Conservation (phyloP, 2,113 vertebrate species). For the Emydocephalus ijimae region DNA sequence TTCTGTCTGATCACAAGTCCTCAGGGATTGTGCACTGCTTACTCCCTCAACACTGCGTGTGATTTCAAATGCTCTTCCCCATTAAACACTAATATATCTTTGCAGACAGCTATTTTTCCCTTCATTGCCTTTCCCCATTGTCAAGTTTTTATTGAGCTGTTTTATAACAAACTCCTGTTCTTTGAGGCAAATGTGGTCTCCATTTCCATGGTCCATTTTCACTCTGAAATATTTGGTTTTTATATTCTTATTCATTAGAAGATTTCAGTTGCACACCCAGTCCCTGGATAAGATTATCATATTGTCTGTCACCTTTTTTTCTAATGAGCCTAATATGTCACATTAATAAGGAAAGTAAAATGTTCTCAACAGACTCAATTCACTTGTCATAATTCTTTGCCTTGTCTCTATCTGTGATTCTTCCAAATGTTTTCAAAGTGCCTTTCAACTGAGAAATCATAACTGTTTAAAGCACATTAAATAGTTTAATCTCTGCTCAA, state of each 20-base stretch:
- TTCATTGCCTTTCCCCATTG: not conserved
- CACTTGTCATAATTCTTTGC: not conserved
- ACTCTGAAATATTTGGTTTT: not conserved
- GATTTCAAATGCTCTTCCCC: not conserved
- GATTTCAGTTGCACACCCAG: not conserved
- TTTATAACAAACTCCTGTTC: not conserved
- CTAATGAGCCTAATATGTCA: constrained; percentile 31
- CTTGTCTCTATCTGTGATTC: constrained; percentile 18
- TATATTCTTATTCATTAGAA: not conserved
- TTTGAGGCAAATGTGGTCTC: not conserved
- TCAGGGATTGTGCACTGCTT: not conserved
- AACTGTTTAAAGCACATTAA: constrained; percentile 30
- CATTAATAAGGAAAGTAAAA: constrained; percentile 19
- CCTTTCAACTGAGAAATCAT: constrained; percentile 19
- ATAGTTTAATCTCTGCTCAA: constrained; percentile 31
- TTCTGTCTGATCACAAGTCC: not conserved
- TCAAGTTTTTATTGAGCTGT: not conserved
- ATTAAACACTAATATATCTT: not conserved
- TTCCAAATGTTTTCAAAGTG: constrained; percentile 29
- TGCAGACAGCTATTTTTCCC: not conserved
- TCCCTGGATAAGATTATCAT: not conserved
- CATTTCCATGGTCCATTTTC: not conserved
- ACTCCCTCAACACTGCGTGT: not conserved
- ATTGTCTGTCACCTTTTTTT: not conserved
- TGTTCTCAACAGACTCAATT: constrained; percentile 11